Percentiles rank a stretch among this genome's conserved stretches.
phyloP scores from a whole-genome alignment of 2,113 vertebrate species.

The Odontesthes bonariensis region DNA sequence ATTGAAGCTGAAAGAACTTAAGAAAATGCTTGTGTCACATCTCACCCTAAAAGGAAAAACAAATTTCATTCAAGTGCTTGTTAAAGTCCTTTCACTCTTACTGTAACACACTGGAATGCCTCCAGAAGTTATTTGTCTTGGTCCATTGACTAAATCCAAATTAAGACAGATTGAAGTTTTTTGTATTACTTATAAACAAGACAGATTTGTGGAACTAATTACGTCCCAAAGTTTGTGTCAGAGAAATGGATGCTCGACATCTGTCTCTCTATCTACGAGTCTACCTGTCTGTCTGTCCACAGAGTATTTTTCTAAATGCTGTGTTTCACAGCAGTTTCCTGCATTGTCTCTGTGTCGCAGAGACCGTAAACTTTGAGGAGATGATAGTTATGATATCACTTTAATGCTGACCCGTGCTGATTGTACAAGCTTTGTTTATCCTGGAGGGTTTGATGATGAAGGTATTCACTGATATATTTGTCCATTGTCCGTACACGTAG shows the following conservation, averaged over 20 bases:
- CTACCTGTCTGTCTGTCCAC: not conserved
- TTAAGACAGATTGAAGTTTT: conserved; percentile 22
- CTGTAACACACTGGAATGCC: conserved; percentile 20
- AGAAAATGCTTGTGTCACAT: not conserved
- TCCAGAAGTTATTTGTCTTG: conserved; percentile 47
- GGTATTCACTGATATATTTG: conserved; percentile 16
- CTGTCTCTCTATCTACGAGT: too few species aligned
- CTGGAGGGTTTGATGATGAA: not conserved
- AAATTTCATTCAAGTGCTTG: not conserved
- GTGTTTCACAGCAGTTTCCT: too few species aligned
- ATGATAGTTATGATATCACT: conserved; percentile 16
- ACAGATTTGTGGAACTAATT: conserved; percentile 49
- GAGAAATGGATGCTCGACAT: not conserved
- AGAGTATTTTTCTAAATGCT: too few species aligned
- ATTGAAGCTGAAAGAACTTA: not conserved
- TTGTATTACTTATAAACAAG: conserved; percentile 23
- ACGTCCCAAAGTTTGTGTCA: conserved; percentile 17
- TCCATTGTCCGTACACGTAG: too few species aligned
- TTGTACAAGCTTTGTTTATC: conserved; percentile 34
- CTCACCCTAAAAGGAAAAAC: not conserved
- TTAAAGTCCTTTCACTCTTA: conserved; percentile 26
- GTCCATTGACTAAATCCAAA: conserved; percentile 49
- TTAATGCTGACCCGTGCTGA: conserved; percentile 11
- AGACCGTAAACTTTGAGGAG: not conserved
- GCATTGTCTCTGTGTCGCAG: too few species aligned